phyloP scores from a whole-genome alignment of 2,888 invertebrate species.

The Ditula angustiorana region DNA sequence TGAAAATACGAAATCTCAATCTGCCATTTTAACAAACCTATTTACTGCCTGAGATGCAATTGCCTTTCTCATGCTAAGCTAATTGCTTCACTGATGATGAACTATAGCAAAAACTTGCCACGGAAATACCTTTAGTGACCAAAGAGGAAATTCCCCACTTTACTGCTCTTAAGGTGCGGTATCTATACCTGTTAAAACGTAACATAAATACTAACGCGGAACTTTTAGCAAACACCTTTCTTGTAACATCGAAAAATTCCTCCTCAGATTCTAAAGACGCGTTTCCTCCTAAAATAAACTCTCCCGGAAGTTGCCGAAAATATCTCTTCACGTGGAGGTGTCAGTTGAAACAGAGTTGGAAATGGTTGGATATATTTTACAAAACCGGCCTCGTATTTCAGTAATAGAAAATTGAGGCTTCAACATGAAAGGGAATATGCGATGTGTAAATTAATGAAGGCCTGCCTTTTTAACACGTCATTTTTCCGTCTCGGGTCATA shows the following conservation, averaged over 20 bases:
- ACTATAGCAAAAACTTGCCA: too few species aligned
- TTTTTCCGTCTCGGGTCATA: conserved; percentile 2
- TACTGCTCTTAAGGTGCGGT: too few species aligned
- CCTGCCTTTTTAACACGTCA: conserved; percentile 1
- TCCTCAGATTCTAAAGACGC: neutral
- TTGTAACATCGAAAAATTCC: neutral
- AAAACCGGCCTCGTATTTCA: neutral
- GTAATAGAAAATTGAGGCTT: neutral
- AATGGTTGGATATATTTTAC: neutral
- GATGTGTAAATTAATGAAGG: conserved; percentile 17
- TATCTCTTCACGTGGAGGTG: neutral
- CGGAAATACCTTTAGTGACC: too few species aligned
- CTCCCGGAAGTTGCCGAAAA: neutral
- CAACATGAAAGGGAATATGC: neutral
- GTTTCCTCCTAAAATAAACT: neutral
- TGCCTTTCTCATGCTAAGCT: too few species aligned
- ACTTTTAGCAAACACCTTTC: neutral
- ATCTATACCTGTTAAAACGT: neutral
- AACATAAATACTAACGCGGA: neutral
- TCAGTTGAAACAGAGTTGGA: neutral
- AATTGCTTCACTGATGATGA: too few species aligned
- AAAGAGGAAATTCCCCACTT: too few species aligned
- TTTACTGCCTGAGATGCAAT: too few species aligned
- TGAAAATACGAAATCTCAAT: too few species aligned
- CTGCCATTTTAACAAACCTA: too few species aligned